Evolutionary conservation across 2,797 vertebrate genomes (phyloP).

Genomic region (Dryobates pubescens): DNA sequence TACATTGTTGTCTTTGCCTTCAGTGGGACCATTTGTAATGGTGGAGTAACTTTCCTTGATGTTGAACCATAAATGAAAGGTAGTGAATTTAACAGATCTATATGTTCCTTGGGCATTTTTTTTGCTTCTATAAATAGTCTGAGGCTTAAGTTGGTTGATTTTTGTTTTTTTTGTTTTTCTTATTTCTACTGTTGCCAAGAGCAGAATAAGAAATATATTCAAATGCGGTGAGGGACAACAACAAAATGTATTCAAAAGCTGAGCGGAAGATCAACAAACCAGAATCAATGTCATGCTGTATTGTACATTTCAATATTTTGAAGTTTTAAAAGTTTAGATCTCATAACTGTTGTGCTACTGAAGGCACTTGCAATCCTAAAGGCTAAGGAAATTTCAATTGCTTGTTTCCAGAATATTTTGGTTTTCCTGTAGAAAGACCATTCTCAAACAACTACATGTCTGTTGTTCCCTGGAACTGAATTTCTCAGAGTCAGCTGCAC

Average conservation of each 20-base stretch:
- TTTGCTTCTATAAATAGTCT: not conserved
- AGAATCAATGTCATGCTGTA: too few relatives aligned
- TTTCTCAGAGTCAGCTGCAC: not conserved
- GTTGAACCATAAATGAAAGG: not conserved
- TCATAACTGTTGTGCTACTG: not conserved
- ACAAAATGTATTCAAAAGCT: too few relatives aligned
- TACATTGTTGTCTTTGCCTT: not conserved
- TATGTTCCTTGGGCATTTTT: not conserved
- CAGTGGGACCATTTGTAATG: not conserved
- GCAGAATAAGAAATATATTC: too few relatives aligned
- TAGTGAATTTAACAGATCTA: not conserved
- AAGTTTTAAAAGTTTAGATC: not conserved
- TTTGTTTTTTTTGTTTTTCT: too few relatives aligned
- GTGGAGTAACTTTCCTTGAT: not conserved
- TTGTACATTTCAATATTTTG: not conserved
- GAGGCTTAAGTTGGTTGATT: not conserved
- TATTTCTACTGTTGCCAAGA: not conserved
- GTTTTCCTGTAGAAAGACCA: not conserved
- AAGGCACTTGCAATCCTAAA: not conserved
- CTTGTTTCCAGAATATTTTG: not conserved
- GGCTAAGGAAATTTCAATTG: not conserved
- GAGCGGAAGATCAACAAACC: too few relatives aligned
- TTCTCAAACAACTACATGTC: not conserved
- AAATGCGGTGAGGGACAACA: too few relatives aligned
- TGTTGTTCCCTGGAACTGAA: not conserved